Base-by-base conservation (phyloP, 2,888 invertebrate genomes). In the Melitaea athalia region DNA sequence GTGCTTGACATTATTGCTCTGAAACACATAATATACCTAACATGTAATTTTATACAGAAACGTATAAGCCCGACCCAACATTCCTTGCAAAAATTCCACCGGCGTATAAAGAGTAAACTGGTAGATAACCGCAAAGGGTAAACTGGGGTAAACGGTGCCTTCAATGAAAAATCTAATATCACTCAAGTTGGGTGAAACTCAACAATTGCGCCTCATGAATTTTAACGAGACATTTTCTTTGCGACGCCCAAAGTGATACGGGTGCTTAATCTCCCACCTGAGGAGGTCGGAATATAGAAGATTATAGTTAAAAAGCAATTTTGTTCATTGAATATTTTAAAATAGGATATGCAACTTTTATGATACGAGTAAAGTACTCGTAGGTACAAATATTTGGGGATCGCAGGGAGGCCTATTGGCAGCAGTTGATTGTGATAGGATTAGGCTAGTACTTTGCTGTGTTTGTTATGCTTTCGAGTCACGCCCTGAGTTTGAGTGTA, bases 141-240 rank as follows among this genome's bases (percentile, higher is more conserved):
- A 47, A 62, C 69, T 55, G 59, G 64, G 62, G 69, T 69, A 67
- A 73, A 69, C 69, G 72, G 67, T 71, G 61, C 72, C 70, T 73
- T 68, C 71, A 73, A 70, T 74, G 74, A 79, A 85, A 85, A 85
- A 85, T 84, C 85, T 86, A 87, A 88, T 88, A 87, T 86, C 85
- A 85, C 83, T 87, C 85, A 85, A 82, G 79, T 78, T 78, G 67
- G 75, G 77, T 73, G 79, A 80, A 78, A 80, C 81, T 83, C 83
- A 80, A 86, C 86, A 86, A 88, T 88, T 85, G 85, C 79, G 75
- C 73, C 84, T 89, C 89, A 88, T 89, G 88, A 89, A 89, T 88
- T 87, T 89, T 87, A 88, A 88, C 81, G 79, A 86, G 85, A 76
- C 80, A 85, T 87, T 88, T 87, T 86, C 87, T 86, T 87, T 85